Evolutionary conservation across 2,888 invertebrate species (phyloP).

Genomic region (Norana najaformis): DNA sequence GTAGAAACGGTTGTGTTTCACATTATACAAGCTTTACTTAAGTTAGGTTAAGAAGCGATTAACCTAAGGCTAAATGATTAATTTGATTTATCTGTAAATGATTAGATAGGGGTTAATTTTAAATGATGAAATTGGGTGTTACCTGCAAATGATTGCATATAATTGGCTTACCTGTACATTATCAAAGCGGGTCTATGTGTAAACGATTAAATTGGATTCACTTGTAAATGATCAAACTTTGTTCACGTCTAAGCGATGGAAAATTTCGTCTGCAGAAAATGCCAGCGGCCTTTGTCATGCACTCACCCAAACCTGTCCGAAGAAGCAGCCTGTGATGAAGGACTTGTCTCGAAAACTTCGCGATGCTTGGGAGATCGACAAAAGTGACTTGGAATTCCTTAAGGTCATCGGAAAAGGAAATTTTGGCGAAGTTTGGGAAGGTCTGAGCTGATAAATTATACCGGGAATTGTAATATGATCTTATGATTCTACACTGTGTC

Average conservation of each 20-base stretch:
- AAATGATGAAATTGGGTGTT: too few relatives aligned
- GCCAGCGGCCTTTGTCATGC: slow-evolving; percentile 92
- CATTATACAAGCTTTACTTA: too few relatives aligned
- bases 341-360: slow-evolving; percentile 90
- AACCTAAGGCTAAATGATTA: too few relatives aligned
- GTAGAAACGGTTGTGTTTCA: too few relatives aligned
- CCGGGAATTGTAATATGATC: too few relatives aligned
- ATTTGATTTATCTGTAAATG: too few relatives aligned
- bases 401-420: slow-evolving; percentile 92
- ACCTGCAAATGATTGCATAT: too few relatives aligned
- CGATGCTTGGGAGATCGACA: slow-evolving; percentile 94
- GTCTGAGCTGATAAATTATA: slow-evolving; percentile 56
- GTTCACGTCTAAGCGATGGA: neutral
- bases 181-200: neutral
- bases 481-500: too few relatives aligned
- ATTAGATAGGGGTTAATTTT: too few relatives aligned
- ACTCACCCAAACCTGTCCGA: slow-evolving; percentile 87
- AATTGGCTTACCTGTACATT: too few relatives aligned
- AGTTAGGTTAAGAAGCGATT: too few relatives aligned
- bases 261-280: slow-evolving; percentile 70
- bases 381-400: slow-evolving; percentile 82
- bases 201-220: neutral
- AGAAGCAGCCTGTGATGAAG: slow-evolving; percentile 90
- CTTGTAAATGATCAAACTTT: neutral
- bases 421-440: slow-evolving; percentile 90